phyloP scores from a whole-genome alignment of 2,797 vertebrate genomes.

The Micropoecilia bifurca region DNA sequence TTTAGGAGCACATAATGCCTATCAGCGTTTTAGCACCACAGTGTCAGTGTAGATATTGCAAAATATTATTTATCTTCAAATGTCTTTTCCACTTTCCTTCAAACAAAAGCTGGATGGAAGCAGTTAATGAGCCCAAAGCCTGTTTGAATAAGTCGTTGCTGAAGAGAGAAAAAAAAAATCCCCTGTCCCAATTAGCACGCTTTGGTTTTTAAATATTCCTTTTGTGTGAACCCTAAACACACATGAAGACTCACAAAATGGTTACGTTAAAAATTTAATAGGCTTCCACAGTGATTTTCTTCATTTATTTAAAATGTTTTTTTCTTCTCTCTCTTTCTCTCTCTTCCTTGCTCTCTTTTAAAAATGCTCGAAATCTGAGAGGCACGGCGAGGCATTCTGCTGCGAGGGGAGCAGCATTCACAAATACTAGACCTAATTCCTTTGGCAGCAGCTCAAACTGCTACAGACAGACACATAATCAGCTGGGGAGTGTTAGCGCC shows the following conservation, averaged over 20 bases:
- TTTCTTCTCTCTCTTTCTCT: constrained; percentile 6
- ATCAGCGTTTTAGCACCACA: constrained; percentile 35
- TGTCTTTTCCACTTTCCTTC: constrained; percentile 70
- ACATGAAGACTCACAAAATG: constrained; percentile 84
- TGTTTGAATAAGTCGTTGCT: constrained; percentile 78
- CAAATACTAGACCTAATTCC: constrained; percentile 85
- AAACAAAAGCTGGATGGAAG: constrained; percentile 74
- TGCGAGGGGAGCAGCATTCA: constrained; percentile 80
- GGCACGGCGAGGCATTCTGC: constrained; percentile 75
- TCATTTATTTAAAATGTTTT: constrained; percentile 83
- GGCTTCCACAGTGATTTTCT: constrained; percentile 83
- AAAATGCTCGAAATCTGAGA: constrained; percentile 76
- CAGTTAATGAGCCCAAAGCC: constrained; percentile 80
- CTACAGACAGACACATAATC: constrained; percentile 86
- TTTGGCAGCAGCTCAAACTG: constrained; percentile 85
- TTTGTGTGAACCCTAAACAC: constrained; percentile 83
- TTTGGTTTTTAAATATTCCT: constrained; percentile 81
- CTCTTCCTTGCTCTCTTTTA: constrained; percentile 31
- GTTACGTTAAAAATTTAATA: constrained; percentile 85
- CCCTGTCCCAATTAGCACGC: constrained; percentile 79
- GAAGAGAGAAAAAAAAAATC: constrained; percentile 62
- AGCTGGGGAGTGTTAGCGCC: constrained; percentile 81
- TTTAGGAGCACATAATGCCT: constrained; percentile 19
- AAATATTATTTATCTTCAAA: constrained; percentile 68
- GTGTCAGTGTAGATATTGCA: constrained; percentile 39